Evolutionary conservation across 2,113 vertebrate species (phyloP).

Genomic region (Diadophis punctatus): DNA sequence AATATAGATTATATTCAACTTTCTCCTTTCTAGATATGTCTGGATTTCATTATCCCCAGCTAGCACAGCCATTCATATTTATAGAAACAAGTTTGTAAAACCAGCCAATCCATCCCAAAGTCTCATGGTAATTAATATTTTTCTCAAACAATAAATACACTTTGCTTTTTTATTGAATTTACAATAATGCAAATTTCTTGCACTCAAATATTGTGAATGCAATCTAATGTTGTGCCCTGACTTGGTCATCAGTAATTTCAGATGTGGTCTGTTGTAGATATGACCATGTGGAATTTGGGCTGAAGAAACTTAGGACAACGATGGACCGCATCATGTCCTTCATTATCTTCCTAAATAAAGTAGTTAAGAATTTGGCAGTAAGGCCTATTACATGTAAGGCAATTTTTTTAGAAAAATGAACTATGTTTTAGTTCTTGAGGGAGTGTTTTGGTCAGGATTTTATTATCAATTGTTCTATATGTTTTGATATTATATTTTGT

Average conservation of each 20-base stretch:
- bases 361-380: background rate
- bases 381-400: background rate
- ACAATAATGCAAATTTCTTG: background rate
- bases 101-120: background rate
- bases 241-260: background rate
- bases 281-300: background rate
- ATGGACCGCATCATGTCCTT: background rate
- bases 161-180: background rate
- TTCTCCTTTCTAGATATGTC: background rate
- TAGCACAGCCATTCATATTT: background rate
- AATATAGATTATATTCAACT: background rate
- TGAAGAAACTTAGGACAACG: background rate
- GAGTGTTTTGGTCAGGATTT: background rate
- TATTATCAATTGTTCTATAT: background rate
- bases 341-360: background rate
- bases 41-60: background rate
- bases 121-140: background rate
- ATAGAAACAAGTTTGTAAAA: background rate
- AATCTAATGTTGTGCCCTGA: background rate
- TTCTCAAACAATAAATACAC: background rate
- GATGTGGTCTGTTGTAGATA: too few species aligned
- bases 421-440: background rate
- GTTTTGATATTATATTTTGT: background rate
- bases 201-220: background rate
- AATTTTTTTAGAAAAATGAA: background rate